phyloP scores from a whole-genome alignment of 1,140 invertebrate species.

The Cydia fagiglandana region DNA sequence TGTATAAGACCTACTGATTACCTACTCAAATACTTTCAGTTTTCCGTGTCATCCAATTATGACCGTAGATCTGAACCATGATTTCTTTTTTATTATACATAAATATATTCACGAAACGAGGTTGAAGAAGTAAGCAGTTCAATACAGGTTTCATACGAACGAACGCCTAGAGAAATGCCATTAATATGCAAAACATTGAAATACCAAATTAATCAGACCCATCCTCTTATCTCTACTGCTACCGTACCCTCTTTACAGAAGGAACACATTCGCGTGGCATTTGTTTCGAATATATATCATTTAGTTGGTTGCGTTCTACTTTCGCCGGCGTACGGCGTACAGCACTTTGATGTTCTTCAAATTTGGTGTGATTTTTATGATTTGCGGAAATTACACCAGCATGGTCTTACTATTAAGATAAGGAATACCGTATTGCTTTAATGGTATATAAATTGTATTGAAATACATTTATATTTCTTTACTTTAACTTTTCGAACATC shows the following conservation, averaged over 20 bases:
- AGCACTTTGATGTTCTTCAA: not conserved
- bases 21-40: not conserved
- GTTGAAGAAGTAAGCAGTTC: not conserved
- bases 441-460: not conserved
- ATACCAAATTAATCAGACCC: not conserved
- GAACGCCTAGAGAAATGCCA: conserved; percentile 14
- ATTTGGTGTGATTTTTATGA: conserved; percentile 25
- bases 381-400: conserved; percentile 23
- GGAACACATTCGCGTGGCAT: not conserved
- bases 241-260: conserved; percentile 3
- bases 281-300: not conserved
- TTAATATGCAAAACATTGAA: conserved; percentile 13
- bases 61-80: not conserved
- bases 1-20: not conserved
- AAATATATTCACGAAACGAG: not conserved
- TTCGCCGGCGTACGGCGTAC: not conserved
- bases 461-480: not conserved
- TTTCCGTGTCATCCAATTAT: not conserved
- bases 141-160: conserved; percentile 23
- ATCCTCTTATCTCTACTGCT: conserved; percentile 15
- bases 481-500: not conserved
- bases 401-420: conserved; percentile 8
- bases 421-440: conserved; percentile 14
- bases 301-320: not conserved
- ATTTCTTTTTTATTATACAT: not conserved